Evolutionary conservation across 2,888 invertebrate species (phyloP), one percentile per base, ranked within the genome.

Genomic region (Pseudococcus viburni): DNA sequence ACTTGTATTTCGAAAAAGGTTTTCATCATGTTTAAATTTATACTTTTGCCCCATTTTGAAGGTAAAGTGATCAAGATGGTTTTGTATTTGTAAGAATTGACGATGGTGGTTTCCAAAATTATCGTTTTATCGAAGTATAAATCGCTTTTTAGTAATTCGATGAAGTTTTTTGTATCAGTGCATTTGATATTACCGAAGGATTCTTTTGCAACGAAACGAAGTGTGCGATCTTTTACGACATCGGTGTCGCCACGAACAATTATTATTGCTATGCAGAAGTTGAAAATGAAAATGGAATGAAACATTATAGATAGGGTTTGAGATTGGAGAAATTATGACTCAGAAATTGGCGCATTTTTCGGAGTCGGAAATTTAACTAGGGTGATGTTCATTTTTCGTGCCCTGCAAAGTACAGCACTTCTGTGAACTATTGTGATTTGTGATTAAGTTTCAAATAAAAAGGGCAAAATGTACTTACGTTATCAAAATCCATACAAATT

Each of bases 1-100:
- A 83, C 42, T 83, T 83, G 80, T 11, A 83, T 42, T 83, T 83
- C 80, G 19, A 83, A 42, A 46, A 83, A 83, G 0, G 80, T 83
- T 11, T 83, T 83, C 19, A 83, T 83, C 80, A 83, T 83, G 11
- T 83, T 39, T 22, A 83, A 46, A 46, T 42, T 83, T 46, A 83
- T 7, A 12, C 80, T 83, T 46, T 83, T 83, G 46, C 80, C 80
- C 42, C 80, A 83, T 46, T 42, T 46, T 8, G 42, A 19, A n/a
- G 80, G 80, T 19, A 83, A 83, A 15, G 11, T 83, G n/a, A 83
- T 42, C 19, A 83, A 4, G 5, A 46, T 46, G 46, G 33, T 46
- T 19, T 83, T 83, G 46, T 83, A 83, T 5, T 83, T 46, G 46
- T 83, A 39, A 83, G 80, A 46, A 3, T 19, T 83, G 4, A 46